Percentiles rank a stretch among this genome's conserved stretches.
Conservation (phyloP, 1,140 invertebrate species). For the Drosophila tsacasi region DNA sequence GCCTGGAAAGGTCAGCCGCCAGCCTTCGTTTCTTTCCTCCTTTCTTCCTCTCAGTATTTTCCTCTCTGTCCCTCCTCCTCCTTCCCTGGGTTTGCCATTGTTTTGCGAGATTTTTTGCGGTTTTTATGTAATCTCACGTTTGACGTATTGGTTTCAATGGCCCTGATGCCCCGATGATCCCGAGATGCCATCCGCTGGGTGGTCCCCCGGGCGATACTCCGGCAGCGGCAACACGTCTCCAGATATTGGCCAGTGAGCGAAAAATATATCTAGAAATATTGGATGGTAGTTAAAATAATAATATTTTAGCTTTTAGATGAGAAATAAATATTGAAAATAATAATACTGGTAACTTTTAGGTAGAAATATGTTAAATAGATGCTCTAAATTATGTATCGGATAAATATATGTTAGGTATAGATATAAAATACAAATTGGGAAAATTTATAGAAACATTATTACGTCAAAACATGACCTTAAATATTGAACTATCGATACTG, state of each 20-base stretch:
- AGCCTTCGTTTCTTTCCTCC: slow-evolving; percentile 5
- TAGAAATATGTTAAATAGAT: too few species aligned
- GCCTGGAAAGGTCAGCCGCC: slow-evolving; percentile 58
- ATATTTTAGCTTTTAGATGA: background rate
- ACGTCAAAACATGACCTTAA: too few species aligned
- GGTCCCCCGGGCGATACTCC: slow-evolving; percentile 29
- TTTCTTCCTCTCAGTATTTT: background rate
- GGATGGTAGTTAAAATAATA: background rate
- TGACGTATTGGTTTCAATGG: slow-evolving; percentile 78
- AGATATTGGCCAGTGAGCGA: slow-evolving; percentile 4
- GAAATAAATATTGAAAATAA: too few species aligned
- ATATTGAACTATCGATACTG: too few species aligned
- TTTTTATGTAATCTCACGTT: slow-evolving; percentile 81
- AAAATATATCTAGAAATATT: background rate
- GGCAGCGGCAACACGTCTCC: slow-evolving; percentile 56
- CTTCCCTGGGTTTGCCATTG: slow-evolving; percentile 36
- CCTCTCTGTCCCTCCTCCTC: background rate
- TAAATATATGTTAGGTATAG: too few species aligned
- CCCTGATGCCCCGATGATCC: slow-evolving; percentile 26
- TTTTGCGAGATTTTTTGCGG: slow-evolving; percentile 71
- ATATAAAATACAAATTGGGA: too few species aligned
- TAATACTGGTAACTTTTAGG: too few species aligned
- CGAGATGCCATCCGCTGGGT: slow-evolving; percentile 52
- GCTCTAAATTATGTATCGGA: too few species aligned
- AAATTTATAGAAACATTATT: too few species aligned